Conservation (phyloP, 2,888 invertebrate species). For the Thecophora atra region DNA sequence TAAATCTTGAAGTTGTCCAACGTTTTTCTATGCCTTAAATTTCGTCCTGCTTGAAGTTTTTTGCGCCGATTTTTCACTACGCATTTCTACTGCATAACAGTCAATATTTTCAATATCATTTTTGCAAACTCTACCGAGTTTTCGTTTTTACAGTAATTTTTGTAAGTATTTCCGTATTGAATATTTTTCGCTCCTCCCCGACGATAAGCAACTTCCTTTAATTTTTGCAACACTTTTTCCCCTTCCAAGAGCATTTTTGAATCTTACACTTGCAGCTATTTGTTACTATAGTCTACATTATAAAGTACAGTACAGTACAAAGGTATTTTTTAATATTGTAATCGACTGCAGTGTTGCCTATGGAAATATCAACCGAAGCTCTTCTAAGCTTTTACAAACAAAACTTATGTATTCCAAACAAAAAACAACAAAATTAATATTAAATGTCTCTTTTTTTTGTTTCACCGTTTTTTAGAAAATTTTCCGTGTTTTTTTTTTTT, state of each 20-base stretch:
- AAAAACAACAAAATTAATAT: slow-evolving; percentile 47
- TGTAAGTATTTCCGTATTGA: not conserved
- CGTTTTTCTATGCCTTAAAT: not conserved
- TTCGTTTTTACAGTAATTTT: not conserved
- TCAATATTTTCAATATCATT: no score
- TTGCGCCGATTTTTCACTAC: not conserved
- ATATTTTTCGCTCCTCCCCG: not conserved
- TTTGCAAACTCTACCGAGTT: not conserved
- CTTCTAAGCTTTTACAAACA: slow-evolving; percentile 68
- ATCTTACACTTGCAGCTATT: not conserved
- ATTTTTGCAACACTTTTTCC: not conserved
- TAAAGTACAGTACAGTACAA: no score
- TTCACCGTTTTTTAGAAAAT: slow-evolving; percentile 16
- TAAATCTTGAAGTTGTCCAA: slow-evolving; percentile 2
- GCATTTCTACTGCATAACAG: no score
- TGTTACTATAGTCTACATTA: no score
- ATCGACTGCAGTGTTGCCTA: slow-evolving; percentile 54
- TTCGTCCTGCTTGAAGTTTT: not conserved
- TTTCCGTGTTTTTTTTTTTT: slow-evolving; percentile 16
- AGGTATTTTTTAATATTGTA: not conserved
- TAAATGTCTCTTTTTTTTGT: slow-evolving; percentile 38
- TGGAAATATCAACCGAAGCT: slow-evolving; percentile 64
- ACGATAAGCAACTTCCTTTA: not conserved
- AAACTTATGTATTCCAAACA: slow-evolving; percentile 54
- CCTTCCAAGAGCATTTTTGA: not conserved